A percentile compares a stretch with the other conserved stretches of the same genome.
phyloP scores from a whole-genome alignment of 2,888 invertebrate genomes.

The Drosophila prolongata region DNA sequence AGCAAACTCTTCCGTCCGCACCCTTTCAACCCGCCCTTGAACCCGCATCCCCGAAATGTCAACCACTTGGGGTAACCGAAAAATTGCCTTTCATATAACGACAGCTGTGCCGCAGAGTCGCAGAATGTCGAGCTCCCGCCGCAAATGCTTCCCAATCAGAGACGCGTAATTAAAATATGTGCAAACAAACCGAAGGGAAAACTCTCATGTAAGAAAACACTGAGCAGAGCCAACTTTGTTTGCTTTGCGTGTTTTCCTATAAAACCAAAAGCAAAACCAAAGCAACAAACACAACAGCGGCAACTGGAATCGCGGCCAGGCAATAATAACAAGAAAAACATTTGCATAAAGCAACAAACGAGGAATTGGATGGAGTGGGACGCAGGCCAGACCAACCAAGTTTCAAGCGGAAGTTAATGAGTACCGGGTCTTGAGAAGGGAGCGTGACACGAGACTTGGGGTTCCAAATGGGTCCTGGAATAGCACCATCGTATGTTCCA shows the following conservation, averaged over 20 bases:
- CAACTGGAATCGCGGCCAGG: slow-evolving; percentile 48
- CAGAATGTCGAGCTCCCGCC: slow-evolving; percentile 42
- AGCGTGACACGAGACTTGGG: slow-evolving; percentile 14
- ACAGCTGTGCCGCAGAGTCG: slow-evolving; percentile 38
- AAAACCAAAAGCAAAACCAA: slow-evolving; percentile 59
- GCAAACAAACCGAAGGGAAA: slow-evolving; percentile 64
- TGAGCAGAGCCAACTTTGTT: slow-evolving; percentile 64
- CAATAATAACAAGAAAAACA: slow-evolving; percentile 70
- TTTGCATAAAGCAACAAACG: slow-evolving; percentile 78
- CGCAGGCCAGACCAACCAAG: slow-evolving; percentile 6
- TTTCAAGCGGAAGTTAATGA: slow-evolving; percentile 76
- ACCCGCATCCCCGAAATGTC: slow-evolving; percentile 17
- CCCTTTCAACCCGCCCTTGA: slow-evolving; percentile 13
- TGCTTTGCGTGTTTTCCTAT: slow-evolving; percentile 77
- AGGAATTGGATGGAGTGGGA: slow-evolving; percentile 16
- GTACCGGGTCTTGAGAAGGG: slow-evolving; percentile 25
- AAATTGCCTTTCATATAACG: slow-evolving; percentile 22
- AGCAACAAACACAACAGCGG: slow-evolving; percentile 50
- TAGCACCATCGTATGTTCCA: too few species aligned
- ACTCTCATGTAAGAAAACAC: slow-evolving; percentile 34
- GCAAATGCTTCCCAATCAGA: slow-evolving; percentile 70
- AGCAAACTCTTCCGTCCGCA: slow-evolving; percentile 32
- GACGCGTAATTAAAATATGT: slow-evolving; percentile 77
- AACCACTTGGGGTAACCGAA: slow-evolving; percentile 13
- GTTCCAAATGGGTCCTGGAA: not conserved